Conservation (phyloP, 2,888 invertebrate species). For the Neelides folsomi region DNA sequence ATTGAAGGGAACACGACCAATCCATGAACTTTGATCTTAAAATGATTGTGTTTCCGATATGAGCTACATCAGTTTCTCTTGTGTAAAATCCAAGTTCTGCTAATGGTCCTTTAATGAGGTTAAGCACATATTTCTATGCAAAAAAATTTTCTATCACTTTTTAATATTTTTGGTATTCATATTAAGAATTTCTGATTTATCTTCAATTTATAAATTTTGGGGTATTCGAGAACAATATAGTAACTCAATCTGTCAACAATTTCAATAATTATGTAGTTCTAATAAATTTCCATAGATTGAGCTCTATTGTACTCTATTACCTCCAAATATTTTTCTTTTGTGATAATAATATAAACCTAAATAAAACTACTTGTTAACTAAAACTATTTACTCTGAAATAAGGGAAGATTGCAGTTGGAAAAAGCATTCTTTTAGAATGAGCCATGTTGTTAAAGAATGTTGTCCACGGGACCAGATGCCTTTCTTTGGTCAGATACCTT, state of each 20-base stretch:
- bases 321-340: too few species aligned
- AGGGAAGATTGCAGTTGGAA: conserved; percentile 11
- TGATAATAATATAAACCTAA: too few species aligned
- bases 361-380: too few species aligned
- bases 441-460: conserved; percentile 27
- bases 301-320: too few species aligned
- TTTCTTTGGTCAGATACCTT: conserved; percentile 19
- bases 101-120: conserved; percentile 13
- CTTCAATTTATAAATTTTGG: too few species aligned
- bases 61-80: conserved; percentile 7
- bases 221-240: too few species aligned
- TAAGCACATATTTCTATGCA: conserved; percentile 19
- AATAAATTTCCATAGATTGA: too few species aligned
- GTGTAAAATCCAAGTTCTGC: conserved; percentile 17
- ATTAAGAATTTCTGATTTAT: too few species aligned
- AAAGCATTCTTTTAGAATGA: conserved; percentile 18
- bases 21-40: conserved; percentile 21
- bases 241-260: too few species aligned
- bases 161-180: too few species aligned
- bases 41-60: conserved; percentile 12
- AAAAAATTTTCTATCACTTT: too few species aligned
- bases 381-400: conserved; percentile 14
- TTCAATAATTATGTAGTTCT: too few species aligned
- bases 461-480: conserved; percentile 20
- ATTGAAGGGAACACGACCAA: conserved; percentile 23